Percentiles rank a stretch among this genome's conserved stretches.
Conservation (phyloP, 1,140 invertebrate genomes). For the Hycleus phaleratus region DNA sequence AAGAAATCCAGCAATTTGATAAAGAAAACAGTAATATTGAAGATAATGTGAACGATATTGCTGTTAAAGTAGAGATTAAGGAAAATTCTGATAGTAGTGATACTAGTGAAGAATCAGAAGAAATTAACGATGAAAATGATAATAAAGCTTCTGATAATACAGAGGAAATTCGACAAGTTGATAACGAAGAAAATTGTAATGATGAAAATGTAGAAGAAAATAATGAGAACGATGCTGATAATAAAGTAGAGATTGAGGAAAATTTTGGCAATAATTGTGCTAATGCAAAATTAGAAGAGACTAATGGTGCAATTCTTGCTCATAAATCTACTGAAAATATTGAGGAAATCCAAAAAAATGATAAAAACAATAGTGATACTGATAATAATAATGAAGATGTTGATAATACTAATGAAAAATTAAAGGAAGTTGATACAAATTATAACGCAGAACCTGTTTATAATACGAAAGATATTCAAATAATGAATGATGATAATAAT, state of each 20-base stretch:
- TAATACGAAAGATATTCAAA: neutral
- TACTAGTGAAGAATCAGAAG: neutral
- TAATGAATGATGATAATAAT: no score
- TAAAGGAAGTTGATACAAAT: no score
- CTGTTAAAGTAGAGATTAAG: neutral
- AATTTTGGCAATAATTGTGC: neutral
- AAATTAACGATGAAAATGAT: neutral
- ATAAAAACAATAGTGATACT: neutral
- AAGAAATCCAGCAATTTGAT: no score
- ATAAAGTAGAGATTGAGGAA: neutral
- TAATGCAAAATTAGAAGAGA: neutral
- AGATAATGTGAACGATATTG: no score
- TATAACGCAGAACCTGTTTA: neutral
- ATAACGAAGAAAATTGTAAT: neutral
- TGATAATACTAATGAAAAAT: no score
- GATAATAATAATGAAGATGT: neutral
- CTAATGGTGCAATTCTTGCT: neutral
- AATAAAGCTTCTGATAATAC: neutral
- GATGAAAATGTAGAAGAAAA: neutral
- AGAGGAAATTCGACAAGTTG: neutral
- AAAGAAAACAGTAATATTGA: no score
- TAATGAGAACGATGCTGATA: no score
- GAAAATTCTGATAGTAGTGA: conserved; percentile 1
- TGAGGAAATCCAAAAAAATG: neutral
- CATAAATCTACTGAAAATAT: neutral